Percentiles rank a stretch among this genome's conserved stretches.
Conservation (phyloP, 1,140 invertebrate species). For the Antheraea pernyi region DNA sequence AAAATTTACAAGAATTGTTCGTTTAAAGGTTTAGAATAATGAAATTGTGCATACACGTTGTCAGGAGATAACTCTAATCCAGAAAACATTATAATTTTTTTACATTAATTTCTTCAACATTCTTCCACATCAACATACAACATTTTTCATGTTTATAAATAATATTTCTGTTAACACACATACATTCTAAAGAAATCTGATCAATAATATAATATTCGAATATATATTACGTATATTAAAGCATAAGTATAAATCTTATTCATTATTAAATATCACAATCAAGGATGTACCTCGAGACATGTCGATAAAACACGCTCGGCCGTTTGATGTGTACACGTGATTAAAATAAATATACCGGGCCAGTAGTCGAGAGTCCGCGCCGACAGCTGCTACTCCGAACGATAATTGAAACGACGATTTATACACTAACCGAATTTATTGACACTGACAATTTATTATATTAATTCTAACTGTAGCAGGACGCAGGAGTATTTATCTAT, state of each 20-base stretch:
- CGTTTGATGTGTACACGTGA: constrained; percentile 61
- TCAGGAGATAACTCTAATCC: too few relatives aligned
- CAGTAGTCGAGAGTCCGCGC: constrained; percentile 46
- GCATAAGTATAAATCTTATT: not conserved
- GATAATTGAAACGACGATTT: constrained; percentile 77
- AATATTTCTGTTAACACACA: too few relatives aligned
- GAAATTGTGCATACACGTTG: too few relatives aligned
- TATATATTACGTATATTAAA: not conserved
- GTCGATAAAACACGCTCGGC: constrained; percentile 52
- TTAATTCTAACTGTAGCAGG: not conserved
- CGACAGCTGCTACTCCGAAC: constrained; percentile 65
- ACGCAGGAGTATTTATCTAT: not conserved
- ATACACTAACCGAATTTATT: constrained; percentile 73
- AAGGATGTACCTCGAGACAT: constrained; percentile 53
- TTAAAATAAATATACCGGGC: constrained; percentile 69
- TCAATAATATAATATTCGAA: too few relatives aligned
- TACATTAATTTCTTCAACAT: too few relatives aligned
- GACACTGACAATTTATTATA: constrained; percentile 57
- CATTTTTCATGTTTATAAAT: too few relatives aligned
- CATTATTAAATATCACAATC: constrained; percentile 45
- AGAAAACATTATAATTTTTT: too few relatives aligned
- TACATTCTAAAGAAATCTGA: too few relatives aligned
- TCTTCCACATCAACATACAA: too few relatives aligned
- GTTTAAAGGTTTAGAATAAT: too few relatives aligned
- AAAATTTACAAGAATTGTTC: too few relatives aligned